Percentiles rank a stretch among this genome's conserved stretches.
Evolutionary conservation across 2,888 invertebrate genomes (phyloP).

Genomic region (Acronicta aceris): DNA sequence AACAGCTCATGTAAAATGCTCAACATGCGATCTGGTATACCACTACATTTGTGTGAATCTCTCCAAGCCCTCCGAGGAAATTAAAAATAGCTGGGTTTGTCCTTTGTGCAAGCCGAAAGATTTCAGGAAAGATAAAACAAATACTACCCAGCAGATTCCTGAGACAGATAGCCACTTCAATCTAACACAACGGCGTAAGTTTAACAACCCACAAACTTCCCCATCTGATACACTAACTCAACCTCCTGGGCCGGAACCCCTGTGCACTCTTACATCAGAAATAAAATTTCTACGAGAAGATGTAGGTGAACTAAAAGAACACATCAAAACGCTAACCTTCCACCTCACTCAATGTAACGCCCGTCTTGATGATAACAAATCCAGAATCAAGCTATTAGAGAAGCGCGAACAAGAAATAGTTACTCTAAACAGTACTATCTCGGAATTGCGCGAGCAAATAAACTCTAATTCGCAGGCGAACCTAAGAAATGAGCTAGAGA

Average conservation of each 20-base stretch:
- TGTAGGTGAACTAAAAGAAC: background rate
- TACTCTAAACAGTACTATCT: background rate
- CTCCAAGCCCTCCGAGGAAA: slow-evolving; percentile 1
- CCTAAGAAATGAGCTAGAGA: background rate
- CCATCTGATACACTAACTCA: background rate
- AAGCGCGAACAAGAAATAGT: slow-evolving; percentile 7
- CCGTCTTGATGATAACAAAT: too few relatives aligned
- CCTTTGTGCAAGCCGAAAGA: background rate
- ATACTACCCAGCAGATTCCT: background rate
- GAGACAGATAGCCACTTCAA: background rate
- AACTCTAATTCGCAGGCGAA: slow-evolving; percentile 6
- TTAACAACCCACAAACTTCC: too few relatives aligned
- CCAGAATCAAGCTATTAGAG: background rate
- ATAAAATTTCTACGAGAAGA: slow-evolving; percentile 1
- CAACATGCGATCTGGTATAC: too few relatives aligned
- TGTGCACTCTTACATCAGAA: slow-evolving; percentile 3
- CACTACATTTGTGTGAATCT: background rate
- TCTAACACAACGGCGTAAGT: too few relatives aligned
- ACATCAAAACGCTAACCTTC: too few relatives aligned
- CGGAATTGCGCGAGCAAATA: background rate
- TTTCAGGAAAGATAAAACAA: background rate
- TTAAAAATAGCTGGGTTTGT: background rate
- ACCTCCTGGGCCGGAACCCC: too few relatives aligned
- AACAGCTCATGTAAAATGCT: too few relatives aligned
- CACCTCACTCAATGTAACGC: too few relatives aligned